These are phyloP conservation scores for Apocrypta bakeri DNA, from an alignment of 1,140 invertebrate genomes.

Conservation along the genomic window DNA sequence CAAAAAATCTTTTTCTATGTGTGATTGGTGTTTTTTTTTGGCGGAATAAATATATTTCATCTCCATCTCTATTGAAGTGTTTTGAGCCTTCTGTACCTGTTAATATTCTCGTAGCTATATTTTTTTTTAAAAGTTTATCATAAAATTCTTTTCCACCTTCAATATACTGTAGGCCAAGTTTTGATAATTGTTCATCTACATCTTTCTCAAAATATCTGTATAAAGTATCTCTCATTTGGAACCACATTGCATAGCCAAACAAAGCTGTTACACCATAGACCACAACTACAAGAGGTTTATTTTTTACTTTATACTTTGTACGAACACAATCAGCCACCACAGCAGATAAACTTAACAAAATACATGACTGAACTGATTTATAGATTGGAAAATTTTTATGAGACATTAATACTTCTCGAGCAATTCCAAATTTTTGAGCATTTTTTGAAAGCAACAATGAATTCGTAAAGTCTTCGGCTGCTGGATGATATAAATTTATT, in stretches of 20 bases:
- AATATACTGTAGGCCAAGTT: constrained; percentile 78
- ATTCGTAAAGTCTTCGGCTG: constrained; percentile 77
- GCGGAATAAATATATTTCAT: constrained; percentile 80
- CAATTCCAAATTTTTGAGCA: constrained; percentile 86
- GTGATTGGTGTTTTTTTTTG: constrained; percentile 79
- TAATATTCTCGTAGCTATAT: constrained; percentile 81
- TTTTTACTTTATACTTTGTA: constrained; percentile 74
- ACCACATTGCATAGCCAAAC: constrained; percentile 70
- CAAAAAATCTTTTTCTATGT: constrained; percentile 79
- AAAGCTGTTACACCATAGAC: constrained; percentile 47
- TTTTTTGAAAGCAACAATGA: constrained; percentile 82
- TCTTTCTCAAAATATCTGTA: constrained; percentile 77
- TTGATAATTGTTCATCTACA: constrained; percentile 78
- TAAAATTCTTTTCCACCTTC: constrained; percentile 86
- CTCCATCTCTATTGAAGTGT: constrained; percentile 80
- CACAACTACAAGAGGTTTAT: constrained; percentile 66
- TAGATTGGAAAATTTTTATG: constrained; percentile 75
- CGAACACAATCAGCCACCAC: constrained; percentile 69
- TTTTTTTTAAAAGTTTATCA: constrained; percentile 81
- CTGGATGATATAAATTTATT: constrained; percentile 78
- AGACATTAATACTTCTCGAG: constrained; percentile 80
- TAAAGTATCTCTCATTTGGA: constrained; percentile 78
- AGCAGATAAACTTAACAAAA: constrained; percentile 74
- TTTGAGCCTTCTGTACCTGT: constrained; percentile 77
- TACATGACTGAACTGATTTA: constrained; percentile 53